Base-by-base conservation (phyloP, 1,140 invertebrate genomes). In the Arctopsyche grandis region DNA sequence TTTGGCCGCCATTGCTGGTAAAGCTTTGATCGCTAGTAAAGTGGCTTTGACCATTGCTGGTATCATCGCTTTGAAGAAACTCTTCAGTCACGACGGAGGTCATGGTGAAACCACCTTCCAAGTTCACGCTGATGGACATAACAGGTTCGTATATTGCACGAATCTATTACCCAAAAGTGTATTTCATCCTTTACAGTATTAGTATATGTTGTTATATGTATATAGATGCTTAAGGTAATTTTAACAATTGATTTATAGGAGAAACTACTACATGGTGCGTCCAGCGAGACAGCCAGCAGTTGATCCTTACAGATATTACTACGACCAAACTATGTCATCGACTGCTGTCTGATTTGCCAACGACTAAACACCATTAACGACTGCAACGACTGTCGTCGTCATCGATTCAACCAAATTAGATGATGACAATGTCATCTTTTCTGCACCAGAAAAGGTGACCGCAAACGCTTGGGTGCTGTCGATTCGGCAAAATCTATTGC, bases 21-120 rank as follows among this genome's bases (percentile, higher is more conserved):
- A 93, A 85, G 91, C 92, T 0, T 85, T 93, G 24, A 89, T 93
- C 69, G 91, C 92, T 79, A 92, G 91, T 85, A 93, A 93, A 83
- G 90, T 92, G 56, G 92, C 92, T 0, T 84, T 93, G 46, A 91
- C 92, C 63, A 92, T 93, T 78, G 91, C 92, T 66, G 91, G 91
- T 48, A 91, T 92, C 46, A 91, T 93, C 79, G 91, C 91, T 24
- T 86, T 93, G 26, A 93, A 92, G 86, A 93, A 93, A 84, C 87
- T 93, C 77, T 92, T 92, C 85, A 90, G 91, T 73, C 90, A 91
- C 69, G 91, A 92, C 80, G 86, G 87, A 70, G 85, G 88, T 58
- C 85, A 89, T 69, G 89, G 90, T 46, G 89, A 91, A 83, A 90
- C 91, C 14, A 90, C 90, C 76, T 91, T 92, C 86, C 91, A 92